Evolutionary conservation across 1,140 invertebrate species (phyloP).

Genomic region (Drosophila setifemur): DNA sequence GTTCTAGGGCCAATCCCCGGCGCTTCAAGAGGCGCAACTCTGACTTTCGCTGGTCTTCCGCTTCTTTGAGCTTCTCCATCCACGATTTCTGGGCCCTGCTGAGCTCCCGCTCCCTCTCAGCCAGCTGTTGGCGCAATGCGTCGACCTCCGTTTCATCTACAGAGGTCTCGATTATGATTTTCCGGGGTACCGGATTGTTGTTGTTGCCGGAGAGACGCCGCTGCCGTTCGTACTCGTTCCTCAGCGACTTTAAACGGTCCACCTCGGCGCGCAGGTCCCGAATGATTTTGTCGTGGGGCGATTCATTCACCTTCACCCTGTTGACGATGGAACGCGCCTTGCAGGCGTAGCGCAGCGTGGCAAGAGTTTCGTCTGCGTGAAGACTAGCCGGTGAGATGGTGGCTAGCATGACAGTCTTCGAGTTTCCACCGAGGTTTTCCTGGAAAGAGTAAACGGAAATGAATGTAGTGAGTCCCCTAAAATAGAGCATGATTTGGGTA

Average conservation of each 20-base stretch:
- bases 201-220: constrained; percentile 59
- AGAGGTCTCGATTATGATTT: constrained; percentile 79
- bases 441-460: constrained; percentile 72
- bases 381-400: constrained; percentile 90
- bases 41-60: constrained; percentile 84
- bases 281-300: constrained; percentile 92
- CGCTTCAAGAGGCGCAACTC: constrained; percentile 84
- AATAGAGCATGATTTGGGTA: no score
- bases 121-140: constrained; percentile 84
- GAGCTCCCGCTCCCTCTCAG: constrained; percentile 85
- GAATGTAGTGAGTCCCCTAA: background rate
- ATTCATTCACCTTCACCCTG: constrained; percentile 96
- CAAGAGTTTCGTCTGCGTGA: constrained; percentile 91
- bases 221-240: constrained; percentile 84
- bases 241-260: constrained; percentile 85
- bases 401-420: constrained; percentile 94
- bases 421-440: constrained; percentile 96
- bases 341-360: constrained; percentile 93
- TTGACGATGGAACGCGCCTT: constrained; percentile 96
- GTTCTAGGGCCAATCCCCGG: constrained; percentile 84
- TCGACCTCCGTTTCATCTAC: constrained; percentile 82
- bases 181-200: constrained; percentile 67
- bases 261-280: constrained; percentile 92
- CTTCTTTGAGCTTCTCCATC: constrained; percentile 85
- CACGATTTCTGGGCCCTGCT: constrained; percentile 84